These are phyloP conservation scores for Nephila pilipes DNA, from an alignment of 1,140 invertebrate species.

Conservation along the genomic window DNA sequence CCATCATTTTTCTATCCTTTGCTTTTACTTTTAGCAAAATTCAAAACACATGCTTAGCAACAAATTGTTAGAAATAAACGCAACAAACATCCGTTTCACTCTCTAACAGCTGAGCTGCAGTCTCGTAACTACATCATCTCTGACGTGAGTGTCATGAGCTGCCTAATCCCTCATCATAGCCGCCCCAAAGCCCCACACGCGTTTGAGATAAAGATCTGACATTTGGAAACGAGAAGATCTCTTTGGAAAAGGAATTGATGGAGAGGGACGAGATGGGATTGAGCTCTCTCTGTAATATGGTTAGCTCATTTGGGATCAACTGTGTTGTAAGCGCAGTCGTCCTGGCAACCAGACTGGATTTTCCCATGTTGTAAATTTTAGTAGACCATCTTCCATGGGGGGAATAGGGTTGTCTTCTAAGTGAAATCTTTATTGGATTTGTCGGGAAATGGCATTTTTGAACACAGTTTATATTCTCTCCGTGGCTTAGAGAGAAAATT, in stretches of 20 bases:
- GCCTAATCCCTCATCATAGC: neutral
- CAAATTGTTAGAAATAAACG: no score
- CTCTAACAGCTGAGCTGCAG: no score
- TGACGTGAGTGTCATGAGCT: neutral
- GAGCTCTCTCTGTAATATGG: neutral
- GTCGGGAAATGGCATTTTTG: no score
- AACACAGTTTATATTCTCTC: no score
- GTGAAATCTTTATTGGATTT: no score
- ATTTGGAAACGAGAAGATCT: slow-evolving; percentile 27
- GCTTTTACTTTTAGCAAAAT: no score
- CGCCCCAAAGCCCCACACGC: neutral
- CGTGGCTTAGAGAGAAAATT: no score
- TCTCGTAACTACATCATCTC: neutral
- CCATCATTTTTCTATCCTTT: no score
- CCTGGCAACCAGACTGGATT: neutral
- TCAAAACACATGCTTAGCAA: no score
- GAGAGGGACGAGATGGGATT: neutral
- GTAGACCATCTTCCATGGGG: neutral
- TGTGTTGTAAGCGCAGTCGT: neutral
- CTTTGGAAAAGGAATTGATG: neutral
- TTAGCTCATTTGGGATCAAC: neutral
- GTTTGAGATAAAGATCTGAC: slow-evolving; percentile 43
- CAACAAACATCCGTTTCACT: no score
- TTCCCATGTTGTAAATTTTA: neutral
- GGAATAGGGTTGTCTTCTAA: no score